Conservation (phyloP, 2,113 vertebrate species). For the Typhlomys cinereus region DNA sequence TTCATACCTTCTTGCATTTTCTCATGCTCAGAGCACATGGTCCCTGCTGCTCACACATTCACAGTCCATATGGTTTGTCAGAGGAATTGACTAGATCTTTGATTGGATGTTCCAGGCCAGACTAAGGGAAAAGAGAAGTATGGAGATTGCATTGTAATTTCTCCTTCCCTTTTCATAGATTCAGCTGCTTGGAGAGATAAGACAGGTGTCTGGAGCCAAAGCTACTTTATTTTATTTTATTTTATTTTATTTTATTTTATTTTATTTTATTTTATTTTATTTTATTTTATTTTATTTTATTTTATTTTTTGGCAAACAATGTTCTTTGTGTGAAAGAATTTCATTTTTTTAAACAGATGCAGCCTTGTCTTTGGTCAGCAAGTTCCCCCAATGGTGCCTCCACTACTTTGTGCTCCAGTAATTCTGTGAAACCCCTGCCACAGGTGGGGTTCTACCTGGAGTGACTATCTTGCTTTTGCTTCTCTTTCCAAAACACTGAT, state of each 20-base stretch:
- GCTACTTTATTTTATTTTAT: too few relatives aligned
- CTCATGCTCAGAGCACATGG: not conserved
- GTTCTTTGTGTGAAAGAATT: not conserved
- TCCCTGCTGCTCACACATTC: not conserved
- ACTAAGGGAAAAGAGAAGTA: constrained; percentile 27
- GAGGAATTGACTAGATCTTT: constrained; percentile 16
- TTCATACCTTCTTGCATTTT: not conserved
- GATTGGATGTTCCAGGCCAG: constrained; percentile 24
- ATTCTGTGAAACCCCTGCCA: not conserved
- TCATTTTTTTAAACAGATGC: not conserved
- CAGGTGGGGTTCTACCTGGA: not conserved
- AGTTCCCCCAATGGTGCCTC: not conserved
- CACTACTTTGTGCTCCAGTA: not conserved
- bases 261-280: too few relatives aligned
- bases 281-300: too few relatives aligned
- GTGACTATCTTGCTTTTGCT: not conserved
- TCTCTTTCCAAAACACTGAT: not conserved
- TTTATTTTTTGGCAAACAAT: not conserved
- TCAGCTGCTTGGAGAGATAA: constrained; percentile 61
- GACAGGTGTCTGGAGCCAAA: constrained; percentile 12
- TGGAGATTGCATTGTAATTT: constrained; percentile 27
- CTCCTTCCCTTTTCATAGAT: constrained; percentile 7
- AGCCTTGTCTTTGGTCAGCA: not conserved
- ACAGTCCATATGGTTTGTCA: not conserved
- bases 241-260: too few relatives aligned